Base-by-base conservation (phyloP, 2,888 invertebrate genomes). In the Cosmorhoe ocellata region DNA sequence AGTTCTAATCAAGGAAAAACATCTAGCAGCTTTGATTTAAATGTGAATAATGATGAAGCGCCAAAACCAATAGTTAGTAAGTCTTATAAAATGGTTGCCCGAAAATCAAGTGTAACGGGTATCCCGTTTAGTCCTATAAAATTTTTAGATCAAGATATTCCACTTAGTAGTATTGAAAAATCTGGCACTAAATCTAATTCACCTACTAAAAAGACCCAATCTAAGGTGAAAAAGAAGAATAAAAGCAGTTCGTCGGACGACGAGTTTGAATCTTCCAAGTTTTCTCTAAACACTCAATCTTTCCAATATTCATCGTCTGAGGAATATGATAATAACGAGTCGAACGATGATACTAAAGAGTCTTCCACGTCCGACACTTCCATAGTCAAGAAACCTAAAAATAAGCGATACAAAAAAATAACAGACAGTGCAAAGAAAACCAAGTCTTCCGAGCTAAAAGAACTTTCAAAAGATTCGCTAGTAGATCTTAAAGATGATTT, bases 81-180 rank as follows among this genome's bases (percentile, higher is more conserved):
- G 64, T 89, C 90, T 11, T 89, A 90, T 62, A 90, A 89, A 76
- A 90, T 89, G 89, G 89, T 90, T n/a, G 89, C 90, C 33, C 72
- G 90, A 39, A 90, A 90, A 71, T 88, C 90, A 13, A 90, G 89
- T 56, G 84, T 90, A 33, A 89, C 90, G 11, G 90, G 90, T n/a
- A 86, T 88, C 70, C 90, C 88, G 30, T 89, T 89, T 63, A 89
- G 87, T 53, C 89, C 89, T 8, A 84, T 85, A 1, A 84, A 84
- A 61, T 86, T 87, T 66, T 64, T 79, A 45, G 87, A 88, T 38
- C 79, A 79, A 61, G 89, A 87, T 52, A 45, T 69, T 38, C 55
- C 61, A 10, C 42, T 60, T 24, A 64, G 54, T 36, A 79, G 74
- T 74, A 66, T 53, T 49, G 81, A 83, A 30, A 74, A 67, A 54